These are phyloP conservation scores for Lathronympha strigana DNA, from an alignment of 2,888 invertebrate genomes.

Conservation along the genomic window DNA sequence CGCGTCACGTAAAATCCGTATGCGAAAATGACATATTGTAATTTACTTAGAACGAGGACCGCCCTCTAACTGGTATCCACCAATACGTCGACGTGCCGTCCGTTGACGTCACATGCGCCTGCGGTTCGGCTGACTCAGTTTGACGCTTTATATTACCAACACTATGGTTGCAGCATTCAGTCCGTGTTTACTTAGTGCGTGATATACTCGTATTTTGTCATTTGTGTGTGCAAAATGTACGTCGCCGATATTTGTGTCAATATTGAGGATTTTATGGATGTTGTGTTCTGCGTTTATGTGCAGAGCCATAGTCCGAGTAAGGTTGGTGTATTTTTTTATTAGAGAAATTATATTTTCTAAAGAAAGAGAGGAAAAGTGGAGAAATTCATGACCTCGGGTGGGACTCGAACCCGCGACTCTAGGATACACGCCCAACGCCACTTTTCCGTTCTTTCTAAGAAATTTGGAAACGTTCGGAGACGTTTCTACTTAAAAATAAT, in stretches of 20 bases:
- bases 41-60: slow-evolving; percentile 31
- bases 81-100: slow-evolving; percentile 64
- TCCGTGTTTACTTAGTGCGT: slow-evolving; percentile 47
- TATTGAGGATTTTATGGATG: slow-evolving; percentile 76
- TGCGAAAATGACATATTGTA: slow-evolving; percentile 10
- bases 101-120: slow-evolving; percentile 51
- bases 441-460: too few species aligned
- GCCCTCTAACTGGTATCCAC: slow-evolving; percentile 54
- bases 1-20: slow-evolving; percentile 1
- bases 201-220: slow-evolving; percentile 34
- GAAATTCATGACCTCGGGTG: too few species aligned
- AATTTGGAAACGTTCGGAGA: too few species aligned
- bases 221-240: slow-evolving; percentile 58
- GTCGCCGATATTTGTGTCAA: slow-evolving; percentile 67
- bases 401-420: too few species aligned
- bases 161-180: slow-evolving; percentile 53
- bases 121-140: slow-evolving; percentile 59
- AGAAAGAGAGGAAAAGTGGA: too few species aligned
- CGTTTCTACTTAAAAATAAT: too few species aligned
- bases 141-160: slow-evolving; percentile 66
- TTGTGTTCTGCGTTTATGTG: slow-evolving; percentile 73
- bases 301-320: slow-evolving; percentile 55
- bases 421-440: too few species aligned
- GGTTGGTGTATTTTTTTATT: slow-evolving; percentile 52
- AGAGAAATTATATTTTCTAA: not conserved